Evolutionary conservation across 2,888 invertebrate species (phyloP).

Genomic region (Agrotis segetum): DNA sequence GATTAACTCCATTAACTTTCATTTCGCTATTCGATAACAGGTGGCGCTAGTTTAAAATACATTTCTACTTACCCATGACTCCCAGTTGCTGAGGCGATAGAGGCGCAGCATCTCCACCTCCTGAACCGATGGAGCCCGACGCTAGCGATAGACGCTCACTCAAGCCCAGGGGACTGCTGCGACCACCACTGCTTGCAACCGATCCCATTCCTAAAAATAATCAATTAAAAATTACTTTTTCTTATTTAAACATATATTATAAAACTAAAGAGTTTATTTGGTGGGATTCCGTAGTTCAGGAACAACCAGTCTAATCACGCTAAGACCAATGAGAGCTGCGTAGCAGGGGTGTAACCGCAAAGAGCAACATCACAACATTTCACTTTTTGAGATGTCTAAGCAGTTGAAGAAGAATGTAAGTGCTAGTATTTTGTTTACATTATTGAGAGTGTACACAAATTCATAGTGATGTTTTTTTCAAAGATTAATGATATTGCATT

Average conservation of each 20-base stretch:
- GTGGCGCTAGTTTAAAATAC: constrained; percentile 74
- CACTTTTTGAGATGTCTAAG: no score
- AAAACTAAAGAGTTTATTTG: no score
- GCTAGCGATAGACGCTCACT: constrained; percentile 93
- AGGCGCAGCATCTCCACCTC: constrained; percentile 91
- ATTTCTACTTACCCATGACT: constrained; percentile 94
- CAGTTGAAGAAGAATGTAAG: no score
- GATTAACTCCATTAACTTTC: neutral
- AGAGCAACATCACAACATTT: no score
- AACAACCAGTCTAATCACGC: no score
- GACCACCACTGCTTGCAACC: constrained; percentile 92
- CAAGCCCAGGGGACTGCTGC: constrained; percentile 91
- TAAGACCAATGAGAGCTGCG: no score
- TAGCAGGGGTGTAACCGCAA: no score
- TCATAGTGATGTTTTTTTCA: neutral
- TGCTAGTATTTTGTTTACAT: neutral
- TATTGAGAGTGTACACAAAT: neutral
- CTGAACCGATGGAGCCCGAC: constrained; percentile 92
- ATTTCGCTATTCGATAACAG: constrained; percentile 74
- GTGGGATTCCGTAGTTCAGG: no score
- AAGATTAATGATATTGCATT: neutral
- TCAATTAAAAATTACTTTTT: neutral
- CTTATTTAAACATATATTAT: no score
- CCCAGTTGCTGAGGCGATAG: constrained; percentile 97
- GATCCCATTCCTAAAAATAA: constrained; percentile 90